Evolutionary conservation across 2,888 invertebrate species (phyloP).

Genomic region (Synanthedon andrenaeformis): DNA sequence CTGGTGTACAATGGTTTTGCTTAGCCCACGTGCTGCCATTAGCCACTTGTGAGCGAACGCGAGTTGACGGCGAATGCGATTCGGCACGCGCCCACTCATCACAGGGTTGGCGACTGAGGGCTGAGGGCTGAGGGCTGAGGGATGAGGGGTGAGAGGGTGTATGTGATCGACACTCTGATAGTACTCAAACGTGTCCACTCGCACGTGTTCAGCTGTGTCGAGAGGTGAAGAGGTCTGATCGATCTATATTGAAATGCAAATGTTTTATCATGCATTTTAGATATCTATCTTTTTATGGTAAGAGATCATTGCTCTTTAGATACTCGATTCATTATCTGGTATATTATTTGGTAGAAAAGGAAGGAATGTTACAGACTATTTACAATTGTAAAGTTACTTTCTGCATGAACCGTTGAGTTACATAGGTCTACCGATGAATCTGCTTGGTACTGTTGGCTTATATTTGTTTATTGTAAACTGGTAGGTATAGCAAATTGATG

Average conservation of each 20-base stretch:
- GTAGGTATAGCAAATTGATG: too few species aligned
- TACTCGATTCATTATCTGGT: too few species aligned
- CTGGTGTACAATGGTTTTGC: constrained; percentile 17
- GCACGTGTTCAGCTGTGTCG: constrained; percentile 12
- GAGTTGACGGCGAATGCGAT: constrained; percentile 21
- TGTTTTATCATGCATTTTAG: too few species aligned
- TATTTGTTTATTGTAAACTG: too few species aligned
- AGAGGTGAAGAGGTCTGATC: constrained; percentile 1
- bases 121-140: constrained; percentile 2
- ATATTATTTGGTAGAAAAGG: too few species aligned
- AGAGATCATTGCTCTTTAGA: too few species aligned
- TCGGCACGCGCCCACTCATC: constrained; percentile 40
- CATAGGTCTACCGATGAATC: too few species aligned
- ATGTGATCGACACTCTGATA: constrained; percentile 19
- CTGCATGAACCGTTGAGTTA: too few species aligned
- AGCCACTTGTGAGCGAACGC: constrained; percentile 24
- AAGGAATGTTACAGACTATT: too few species aligned
- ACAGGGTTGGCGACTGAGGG: constrained; percentile 2
- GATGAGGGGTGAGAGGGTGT: constrained; percentile 11
- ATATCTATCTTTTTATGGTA: too few species aligned
- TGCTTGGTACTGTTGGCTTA: too few species aligned
- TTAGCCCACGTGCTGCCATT: constrained; percentile 39
- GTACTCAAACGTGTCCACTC: constrained; percentile 8
- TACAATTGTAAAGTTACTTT: too few species aligned
- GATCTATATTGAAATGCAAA: not conserved